Evolutionary conservation across 2,797 vertebrate species (phyloP), one percentile per base, ranked within the genome.

Genomic region (Myiotriccus ornatus): DNA sequence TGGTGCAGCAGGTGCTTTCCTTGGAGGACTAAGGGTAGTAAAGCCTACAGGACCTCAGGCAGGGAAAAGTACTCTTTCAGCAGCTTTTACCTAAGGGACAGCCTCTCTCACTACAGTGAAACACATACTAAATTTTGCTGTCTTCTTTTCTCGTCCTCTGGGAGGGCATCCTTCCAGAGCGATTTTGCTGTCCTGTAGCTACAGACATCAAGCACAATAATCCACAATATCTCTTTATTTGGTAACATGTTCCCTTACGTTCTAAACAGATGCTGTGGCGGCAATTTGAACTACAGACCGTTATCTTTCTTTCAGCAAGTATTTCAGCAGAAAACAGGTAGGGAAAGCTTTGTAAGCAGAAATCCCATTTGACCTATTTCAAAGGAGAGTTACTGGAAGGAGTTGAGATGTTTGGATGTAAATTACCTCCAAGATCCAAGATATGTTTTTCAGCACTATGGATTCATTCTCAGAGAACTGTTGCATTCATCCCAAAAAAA

Each of bases 351-450:
- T 39, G 7, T 34, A 90, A 32, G 53, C 85, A 30, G 59, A 94
- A 96, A 94, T 83, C 71, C 80, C 93, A 95, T 91, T 35, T 91
- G 87, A 88, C 50, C 22, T 67, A 81, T 65, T 96, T 97, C 85
- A 97, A 95, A 92, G 74, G 46, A 75, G 95, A 95, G 82, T 88
- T 96, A 95, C 82, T 94, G 88, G 90, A 85, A 88, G 84, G 55
- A 91, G 46, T 74, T 39, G 49, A 97, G 85, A 93, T 90, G 71
- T 83, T 96, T 93, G 91, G 77, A 76, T 92, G 71, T 90, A 96
- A 96, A 97, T 96, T 95, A 95, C 62, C 23, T 57, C n/a, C 63
- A 94, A 80, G 79, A 97, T 95, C 65, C 85, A 73, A 96, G 75
- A 73, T 4, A 16, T 52, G 62, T 67, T 94, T 97, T 94, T 96